A percentile compares a stretch with the other conserved stretches of the same genome.
These are phyloP conservation scores for Zaprionus africanus DNA, from an alignment of 1,140 invertebrate species.

Conservation along the genomic window DNA sequence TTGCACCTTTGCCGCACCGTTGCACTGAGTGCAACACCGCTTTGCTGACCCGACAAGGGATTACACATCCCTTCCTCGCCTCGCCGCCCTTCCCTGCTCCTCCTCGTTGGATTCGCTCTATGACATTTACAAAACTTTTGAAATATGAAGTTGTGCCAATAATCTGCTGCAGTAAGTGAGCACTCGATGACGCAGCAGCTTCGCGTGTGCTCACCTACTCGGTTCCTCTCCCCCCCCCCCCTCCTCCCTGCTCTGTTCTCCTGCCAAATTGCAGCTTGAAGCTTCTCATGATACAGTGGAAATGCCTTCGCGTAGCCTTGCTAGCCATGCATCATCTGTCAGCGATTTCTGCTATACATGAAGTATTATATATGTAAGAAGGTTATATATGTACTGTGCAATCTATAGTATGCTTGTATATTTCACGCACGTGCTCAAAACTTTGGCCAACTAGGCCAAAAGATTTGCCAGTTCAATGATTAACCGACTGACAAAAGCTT, in stretches of 20 bases:
- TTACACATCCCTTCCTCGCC: not conserved
- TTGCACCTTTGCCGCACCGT: constrained; percentile 11
- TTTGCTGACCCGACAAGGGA: not conserved
- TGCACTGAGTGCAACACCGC: constrained; percentile 1
- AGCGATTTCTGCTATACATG: not conserved
- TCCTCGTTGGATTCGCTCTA: constrained; percentile 37
- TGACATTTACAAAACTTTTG: constrained; percentile 67
- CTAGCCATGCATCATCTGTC: not conserved
- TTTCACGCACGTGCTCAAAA: not conserved
- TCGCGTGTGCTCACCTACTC: not conserved
- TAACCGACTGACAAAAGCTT: not conserved
- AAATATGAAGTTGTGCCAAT: constrained; percentile 66
- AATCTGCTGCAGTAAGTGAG: constrained; percentile 23
- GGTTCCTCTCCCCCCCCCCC: not conserved
- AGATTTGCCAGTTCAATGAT: not conserved
- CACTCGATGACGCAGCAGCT: constrained; percentile 11
- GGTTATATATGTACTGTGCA: no score
- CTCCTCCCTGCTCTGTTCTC: not conserved
- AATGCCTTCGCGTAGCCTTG: no score
- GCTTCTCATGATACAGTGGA: no score
- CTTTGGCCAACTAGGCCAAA: not conserved
- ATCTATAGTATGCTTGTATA: not conserved
- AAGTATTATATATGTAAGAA: not conserved
- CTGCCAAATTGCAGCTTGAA: no score
- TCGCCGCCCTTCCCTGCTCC: constrained; percentile 1